A percentile compares a stretch with the other conserved stretches of the same genome.
Evolutionary conservation across 2,113 vertebrate species (phyloP).

Genomic region (Phainopepla nitens): DNA sequence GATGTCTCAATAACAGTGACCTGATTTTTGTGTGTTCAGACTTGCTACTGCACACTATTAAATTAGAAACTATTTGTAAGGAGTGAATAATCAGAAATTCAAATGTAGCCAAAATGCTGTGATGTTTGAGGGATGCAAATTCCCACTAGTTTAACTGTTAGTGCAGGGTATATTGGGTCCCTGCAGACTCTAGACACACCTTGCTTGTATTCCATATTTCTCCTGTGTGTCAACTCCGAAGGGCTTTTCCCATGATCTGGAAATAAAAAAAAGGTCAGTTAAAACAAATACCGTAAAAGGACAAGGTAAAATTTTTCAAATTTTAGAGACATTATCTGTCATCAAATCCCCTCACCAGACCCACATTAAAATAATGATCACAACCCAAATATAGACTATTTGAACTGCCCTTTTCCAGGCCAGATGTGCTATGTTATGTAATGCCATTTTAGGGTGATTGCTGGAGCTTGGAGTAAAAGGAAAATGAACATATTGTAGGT

Average conservation of each 20-base stretch:
- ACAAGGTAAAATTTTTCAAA: background rate
- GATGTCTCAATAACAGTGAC: background rate
- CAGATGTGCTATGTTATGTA: constrained; percentile 36
- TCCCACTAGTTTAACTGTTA: background rate
- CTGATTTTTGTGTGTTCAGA: background rate
- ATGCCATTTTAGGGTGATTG: constrained; percentile 43
- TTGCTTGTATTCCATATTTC: background rate
- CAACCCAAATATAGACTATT: background rate
- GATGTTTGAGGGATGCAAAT: background rate
- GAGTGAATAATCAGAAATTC: background rate
- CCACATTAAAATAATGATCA: constrained; percentile 30
- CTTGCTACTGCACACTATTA: background rate
- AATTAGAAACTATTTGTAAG: background rate
- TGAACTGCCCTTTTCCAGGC: constrained; percentile 39
- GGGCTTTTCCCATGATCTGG: background rate
- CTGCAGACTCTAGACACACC: background rate
- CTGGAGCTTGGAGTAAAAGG: constrained; percentile 4
- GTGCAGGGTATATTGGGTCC: background rate
- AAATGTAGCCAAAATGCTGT: background rate
- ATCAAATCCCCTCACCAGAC: background rate
- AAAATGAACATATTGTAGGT: constrained; percentile 3
- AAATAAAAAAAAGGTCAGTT: background rate
- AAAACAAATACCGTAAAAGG: constrained; percentile 5
- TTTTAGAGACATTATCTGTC: background rate
- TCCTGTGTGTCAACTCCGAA: background rate